phyloP scores from a whole-genome alignment of 2,888 invertebrate species.

The Leistus spinibarbis region DNA sequence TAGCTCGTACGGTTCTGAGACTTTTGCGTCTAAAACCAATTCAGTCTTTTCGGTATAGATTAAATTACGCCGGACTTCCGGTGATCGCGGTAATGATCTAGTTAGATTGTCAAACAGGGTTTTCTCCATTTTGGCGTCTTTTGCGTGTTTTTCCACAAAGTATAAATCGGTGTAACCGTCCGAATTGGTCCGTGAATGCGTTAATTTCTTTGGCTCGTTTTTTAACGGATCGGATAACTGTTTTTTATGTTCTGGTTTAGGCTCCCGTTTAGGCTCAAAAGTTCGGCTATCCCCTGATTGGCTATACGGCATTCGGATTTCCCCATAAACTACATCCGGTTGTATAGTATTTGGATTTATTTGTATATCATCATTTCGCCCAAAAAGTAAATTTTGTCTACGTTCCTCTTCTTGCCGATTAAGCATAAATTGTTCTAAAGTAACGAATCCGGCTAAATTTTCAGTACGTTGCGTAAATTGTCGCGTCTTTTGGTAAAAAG shows the following conservation, averaged over 20 bases:
- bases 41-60: constrained; percentile 33
- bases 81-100: constrained; percentile 53
- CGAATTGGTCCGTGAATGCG: constrained; percentile 48
- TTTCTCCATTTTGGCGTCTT: constrained; percentile 28
- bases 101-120: constrained; percentile 46
- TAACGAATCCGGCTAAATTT: constrained; percentile 71
- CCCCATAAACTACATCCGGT: constrained; percentile 65
- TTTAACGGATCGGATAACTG: constrained; percentile 21
- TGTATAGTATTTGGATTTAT: constrained; percentile 55
- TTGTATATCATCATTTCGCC: constrained; percentile 48
- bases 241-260: constrained; percentile 33
- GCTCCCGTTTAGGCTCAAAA: constrained; percentile 18
- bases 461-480: constrained; percentile 59
- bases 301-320: constrained; percentile 45
- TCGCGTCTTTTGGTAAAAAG: constrained; percentile 54
- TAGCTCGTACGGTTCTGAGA: constrained; percentile 32
- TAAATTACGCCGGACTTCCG: neutral
- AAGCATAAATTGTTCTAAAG: constrained; percentile 80
- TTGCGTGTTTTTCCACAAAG: constrained; percentile 15
- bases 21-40: constrained; percentile 30
- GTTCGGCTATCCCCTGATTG: constrained; percentile 28
- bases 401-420: constrained; percentile 76
- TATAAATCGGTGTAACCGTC: constrained; percentile 41
- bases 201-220: constrained; percentile 17
- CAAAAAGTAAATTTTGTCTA: constrained; percentile 56